These are phyloP conservation scores for Hemitrygon akajei DNA, from an alignment of 2,797 vertebrate species.

Conservation along the genomic window DNA sequence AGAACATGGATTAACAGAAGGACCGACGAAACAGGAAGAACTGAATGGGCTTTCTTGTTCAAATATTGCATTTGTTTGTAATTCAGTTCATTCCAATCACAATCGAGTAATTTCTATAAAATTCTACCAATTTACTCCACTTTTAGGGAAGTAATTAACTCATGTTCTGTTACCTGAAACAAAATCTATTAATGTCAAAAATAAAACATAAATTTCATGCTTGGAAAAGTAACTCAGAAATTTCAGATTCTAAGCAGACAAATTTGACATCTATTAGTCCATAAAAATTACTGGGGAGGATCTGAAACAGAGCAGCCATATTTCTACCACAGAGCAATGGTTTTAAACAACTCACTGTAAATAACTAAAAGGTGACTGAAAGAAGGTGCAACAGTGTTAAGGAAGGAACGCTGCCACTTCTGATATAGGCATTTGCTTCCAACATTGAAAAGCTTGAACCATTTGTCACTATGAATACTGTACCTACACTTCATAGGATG, in stretches of 20 bases:
- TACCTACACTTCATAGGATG: not conserved
- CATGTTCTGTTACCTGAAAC: not conserved
- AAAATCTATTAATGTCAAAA: not conserved
- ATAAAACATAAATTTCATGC: not conserved
- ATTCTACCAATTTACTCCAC: not conserved
- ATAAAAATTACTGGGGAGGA: not conserved
- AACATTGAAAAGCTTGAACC: constrained; percentile 26
- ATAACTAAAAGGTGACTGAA: not conserved
- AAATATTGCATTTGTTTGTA: not conserved
- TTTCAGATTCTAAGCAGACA: not conserved
- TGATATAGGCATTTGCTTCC: not conserved
- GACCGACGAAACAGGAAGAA: not conserved
- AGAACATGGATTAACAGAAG: not conserved
- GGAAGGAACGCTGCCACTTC: not conserved
- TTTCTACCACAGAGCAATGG: not conserved
- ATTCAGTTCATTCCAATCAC: not conserved
- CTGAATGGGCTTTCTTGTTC: not conserved
- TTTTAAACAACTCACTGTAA: not conserved
- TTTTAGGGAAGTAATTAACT: not conserved
- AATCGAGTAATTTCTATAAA: not conserved
- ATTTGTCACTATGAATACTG: not conserved
- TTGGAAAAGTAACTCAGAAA: not conserved
- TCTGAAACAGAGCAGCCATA: not conserved
- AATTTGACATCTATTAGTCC: not conserved
- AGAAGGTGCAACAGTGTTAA: not conserved